phyloP scores from a whole-genome alignment of 2,888 invertebrate genomes.

The Apamea sordens region DNA sequence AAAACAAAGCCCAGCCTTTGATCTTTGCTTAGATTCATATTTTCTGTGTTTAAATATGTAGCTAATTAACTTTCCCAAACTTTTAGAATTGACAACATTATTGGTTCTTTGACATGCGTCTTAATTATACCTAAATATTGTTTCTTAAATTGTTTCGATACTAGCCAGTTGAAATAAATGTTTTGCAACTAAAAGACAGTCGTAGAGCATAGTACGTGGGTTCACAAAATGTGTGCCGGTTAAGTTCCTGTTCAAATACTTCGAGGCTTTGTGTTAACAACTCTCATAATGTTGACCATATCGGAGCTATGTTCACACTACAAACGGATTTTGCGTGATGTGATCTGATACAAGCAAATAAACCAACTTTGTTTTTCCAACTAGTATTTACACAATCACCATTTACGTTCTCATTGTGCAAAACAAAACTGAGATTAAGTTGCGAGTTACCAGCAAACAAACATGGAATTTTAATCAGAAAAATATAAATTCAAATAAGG shows the following conservation, averaged over 20 bases:
- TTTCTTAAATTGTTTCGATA: background rate
- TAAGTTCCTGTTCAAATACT: conserved; percentile 35
- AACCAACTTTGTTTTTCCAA: conserved; percentile 27
- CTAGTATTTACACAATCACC: conserved; percentile 32
- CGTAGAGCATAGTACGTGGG: background rate
- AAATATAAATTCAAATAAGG: conserved; percentile 36
- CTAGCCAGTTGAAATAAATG: background rate
- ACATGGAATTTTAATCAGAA: conserved; percentile 47
- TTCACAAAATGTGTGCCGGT: background rate
- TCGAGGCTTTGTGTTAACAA: conserved; percentile 18
- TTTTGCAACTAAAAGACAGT: conserved; percentile 3
- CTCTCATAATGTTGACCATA: conserved; percentile 38
- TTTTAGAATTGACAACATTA: background rate
- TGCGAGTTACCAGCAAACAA: conserved; percentile 27
- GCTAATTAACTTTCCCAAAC: background rate
- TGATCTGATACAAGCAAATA: conserved; percentile 33
- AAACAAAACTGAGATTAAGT: conserved; percentile 41
- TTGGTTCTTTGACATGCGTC: background rate
- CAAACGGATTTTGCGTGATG: conserved; percentile 30
- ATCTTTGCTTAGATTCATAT: background rate
- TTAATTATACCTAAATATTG: background rate
- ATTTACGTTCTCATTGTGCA: conserved; percentile 27
- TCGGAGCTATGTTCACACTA: conserved; percentile 27
- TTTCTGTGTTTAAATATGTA: background rate
- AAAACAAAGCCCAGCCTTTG: background rate